Base-by-base conservation (phyloP, 2,113 vertebrate species). In the Tyto alba region DNA sequence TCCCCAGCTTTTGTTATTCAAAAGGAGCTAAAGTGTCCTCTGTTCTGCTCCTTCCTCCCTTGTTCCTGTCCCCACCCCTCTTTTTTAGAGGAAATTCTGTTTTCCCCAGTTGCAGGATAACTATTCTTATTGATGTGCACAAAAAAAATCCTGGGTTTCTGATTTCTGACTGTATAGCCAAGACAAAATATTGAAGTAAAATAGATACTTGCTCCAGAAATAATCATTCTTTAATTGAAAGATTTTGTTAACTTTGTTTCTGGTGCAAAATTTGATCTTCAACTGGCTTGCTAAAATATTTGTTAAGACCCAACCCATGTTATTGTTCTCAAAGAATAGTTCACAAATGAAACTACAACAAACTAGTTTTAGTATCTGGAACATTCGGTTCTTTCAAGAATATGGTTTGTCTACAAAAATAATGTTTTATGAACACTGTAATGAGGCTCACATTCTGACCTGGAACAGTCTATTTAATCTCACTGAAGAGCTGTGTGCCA, bases 221-320 rank as follows among this genome's bases (percentile, higher is more conserved):
- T 63, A 95, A 89, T 88, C 2, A 64, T 40, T 90, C 18, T n/a
- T 93, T 56, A 85, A 83, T 22, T 79, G 71, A 72, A 82, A 82
- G 45, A 38, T 75, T n/a, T 34, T 85, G 47, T 63, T 91, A 84
- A 73, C 71, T 95, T 87, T 77, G 21, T 74, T 95, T 88, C 90
- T 83, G 57, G 21, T 89, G 48, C 89, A 95, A 88, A 85, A 96
- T 73, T 29, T 83, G 71, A 93, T 90, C 90, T 91, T 94, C 71
- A 66, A 9, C 53, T 62, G 40, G 40, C 67, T 75, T 91, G 62
- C 75, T 78, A 85, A 91, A 95, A 91, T 94, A 96, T 96, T 93
- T 95, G 22, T 32, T n/a, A 66, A 91, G 85, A 69, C 86, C 72
- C 75, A 94, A 41, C 78, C 74, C 75, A 45, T 75, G 45, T 88